phyloP scores from a whole-genome alignment of 53 echinoderm and acorn worm species.

The Temnopleurus reevesii region DNA sequence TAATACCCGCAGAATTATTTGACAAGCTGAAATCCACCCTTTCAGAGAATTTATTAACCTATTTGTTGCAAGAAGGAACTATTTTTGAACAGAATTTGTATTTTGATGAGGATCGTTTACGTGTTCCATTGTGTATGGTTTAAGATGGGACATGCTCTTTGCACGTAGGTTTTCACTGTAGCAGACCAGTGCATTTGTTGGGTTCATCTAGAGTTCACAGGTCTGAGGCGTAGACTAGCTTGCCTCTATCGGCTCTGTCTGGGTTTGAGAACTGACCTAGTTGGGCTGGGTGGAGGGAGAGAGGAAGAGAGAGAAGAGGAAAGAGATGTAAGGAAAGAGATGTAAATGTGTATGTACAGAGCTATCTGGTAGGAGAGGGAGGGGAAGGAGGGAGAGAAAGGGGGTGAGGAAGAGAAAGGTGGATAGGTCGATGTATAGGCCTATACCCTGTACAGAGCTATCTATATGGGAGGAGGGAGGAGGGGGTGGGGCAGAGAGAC shows the following conservation, averaged over 20 bases:
- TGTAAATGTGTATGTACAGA: not conserved
- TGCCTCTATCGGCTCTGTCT: not conserved
- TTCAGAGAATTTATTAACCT: not conserved
- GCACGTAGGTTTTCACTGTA: too few species aligned
- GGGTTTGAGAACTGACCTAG: not conserved
- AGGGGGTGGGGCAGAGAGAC: not conserved
- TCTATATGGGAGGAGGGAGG: not conserved
- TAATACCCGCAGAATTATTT: not conserved
- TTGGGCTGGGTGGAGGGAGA: not conserved
- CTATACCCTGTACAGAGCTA: too few species aligned
- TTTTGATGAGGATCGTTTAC: not conserved
- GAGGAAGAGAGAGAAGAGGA: not conserved
- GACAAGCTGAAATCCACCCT: not conserved
- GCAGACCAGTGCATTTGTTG: not conserved
- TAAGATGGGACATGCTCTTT: too few species aligned
- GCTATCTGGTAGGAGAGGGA: not conserved
- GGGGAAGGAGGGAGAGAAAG: not conserved
- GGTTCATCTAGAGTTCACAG: conserved; percentile 25
- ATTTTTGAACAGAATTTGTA: not conserved
- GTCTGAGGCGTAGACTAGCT: conserved; percentile 29
- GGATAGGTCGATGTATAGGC: not conserved
- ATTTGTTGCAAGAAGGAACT: not conserved
- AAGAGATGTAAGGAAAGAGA: not conserved
- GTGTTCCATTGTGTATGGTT: not conserved
- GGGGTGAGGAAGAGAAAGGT: not conserved